Evolutionary conservation across 2,113 vertebrate species (phyloP).

Genomic region (Bubo scandiacus): DNA sequence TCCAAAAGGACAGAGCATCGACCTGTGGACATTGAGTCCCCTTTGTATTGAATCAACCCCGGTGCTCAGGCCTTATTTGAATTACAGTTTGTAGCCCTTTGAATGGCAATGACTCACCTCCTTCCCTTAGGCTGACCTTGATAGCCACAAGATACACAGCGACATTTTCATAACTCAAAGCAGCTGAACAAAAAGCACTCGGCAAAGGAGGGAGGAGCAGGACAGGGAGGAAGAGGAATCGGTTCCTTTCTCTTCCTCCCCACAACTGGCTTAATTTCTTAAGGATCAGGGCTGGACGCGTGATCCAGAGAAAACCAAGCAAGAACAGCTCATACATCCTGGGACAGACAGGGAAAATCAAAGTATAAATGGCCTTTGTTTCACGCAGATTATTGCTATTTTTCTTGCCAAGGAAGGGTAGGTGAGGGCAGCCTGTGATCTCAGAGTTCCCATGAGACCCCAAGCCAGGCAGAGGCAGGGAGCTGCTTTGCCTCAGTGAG

Average conservation of each 20-base stretch:
- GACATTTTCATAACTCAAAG: background rate
- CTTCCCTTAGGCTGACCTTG: background rate
- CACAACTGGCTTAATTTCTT: background rate
- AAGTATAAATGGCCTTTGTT: conserved; percentile 1
- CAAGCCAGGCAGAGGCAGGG: no score
- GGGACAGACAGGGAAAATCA: background rate
- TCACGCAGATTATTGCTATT: background rate
- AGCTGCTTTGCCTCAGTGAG: rapidly evolving
- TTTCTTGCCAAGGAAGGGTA: background rate
- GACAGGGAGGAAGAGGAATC: background rate
- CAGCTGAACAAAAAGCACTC: background rate
- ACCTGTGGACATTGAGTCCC: background rate
- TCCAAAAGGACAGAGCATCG: background rate
- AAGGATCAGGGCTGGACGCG: background rate
- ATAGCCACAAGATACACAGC: background rate
- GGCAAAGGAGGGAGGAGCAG: background rate
- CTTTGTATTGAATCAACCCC: background rate
- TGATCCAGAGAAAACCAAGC: background rate
- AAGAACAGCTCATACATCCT: background rate
- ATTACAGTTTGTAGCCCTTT: background rate
- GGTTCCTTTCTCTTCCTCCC: background rate
- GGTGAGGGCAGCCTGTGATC: background rate
- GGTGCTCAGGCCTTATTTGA: background rate
- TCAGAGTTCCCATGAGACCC: background rate
- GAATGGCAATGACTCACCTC: conserved; percentile 3